These are phyloP conservation scores for Pomatostomus ruficeps DNA, from an alignment of 2,113 vertebrate genomes.

Conservation along the genomic window DNA sequence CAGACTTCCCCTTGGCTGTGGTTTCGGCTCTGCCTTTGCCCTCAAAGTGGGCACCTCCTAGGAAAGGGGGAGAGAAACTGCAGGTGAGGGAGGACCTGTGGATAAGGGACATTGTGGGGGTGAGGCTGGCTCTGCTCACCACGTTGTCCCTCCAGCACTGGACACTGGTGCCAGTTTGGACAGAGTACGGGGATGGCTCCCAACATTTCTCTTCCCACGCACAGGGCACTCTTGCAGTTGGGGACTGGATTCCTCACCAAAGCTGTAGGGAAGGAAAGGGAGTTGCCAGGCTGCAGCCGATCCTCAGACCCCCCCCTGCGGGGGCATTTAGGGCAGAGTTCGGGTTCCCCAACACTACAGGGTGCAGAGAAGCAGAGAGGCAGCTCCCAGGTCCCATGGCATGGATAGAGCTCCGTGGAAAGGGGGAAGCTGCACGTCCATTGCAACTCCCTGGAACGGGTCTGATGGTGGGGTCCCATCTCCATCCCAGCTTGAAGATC, in stretches of 20 bases:
- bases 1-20: not conserved
- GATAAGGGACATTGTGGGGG: not conserved
- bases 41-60: rapidly evolving
- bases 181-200: not conserved
- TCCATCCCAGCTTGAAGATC: not conserved
- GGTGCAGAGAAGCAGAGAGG: not conserved
- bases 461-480: not conserved
- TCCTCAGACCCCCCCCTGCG: not conserved
- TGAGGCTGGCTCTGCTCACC: not conserved
- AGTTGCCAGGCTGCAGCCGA: not conserved
- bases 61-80: not conserved
- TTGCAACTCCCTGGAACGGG: not conserved
- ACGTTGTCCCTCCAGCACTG: not conserved
- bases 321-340: not conserved
- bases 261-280: not conserved
- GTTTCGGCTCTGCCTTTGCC: not conserved
- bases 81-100: not conserved
- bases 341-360: not conserved
- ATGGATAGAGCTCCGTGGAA: not conserved
- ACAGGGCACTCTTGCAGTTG: not conserved
- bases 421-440: not conserved
- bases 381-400: not conserved
- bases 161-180: not conserved
- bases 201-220: not conserved
- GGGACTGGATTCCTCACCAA: not conserved